Base-by-base conservation (phyloP, 2,888 invertebrate genomes). In the Pristionchus arcanus region DNA sequence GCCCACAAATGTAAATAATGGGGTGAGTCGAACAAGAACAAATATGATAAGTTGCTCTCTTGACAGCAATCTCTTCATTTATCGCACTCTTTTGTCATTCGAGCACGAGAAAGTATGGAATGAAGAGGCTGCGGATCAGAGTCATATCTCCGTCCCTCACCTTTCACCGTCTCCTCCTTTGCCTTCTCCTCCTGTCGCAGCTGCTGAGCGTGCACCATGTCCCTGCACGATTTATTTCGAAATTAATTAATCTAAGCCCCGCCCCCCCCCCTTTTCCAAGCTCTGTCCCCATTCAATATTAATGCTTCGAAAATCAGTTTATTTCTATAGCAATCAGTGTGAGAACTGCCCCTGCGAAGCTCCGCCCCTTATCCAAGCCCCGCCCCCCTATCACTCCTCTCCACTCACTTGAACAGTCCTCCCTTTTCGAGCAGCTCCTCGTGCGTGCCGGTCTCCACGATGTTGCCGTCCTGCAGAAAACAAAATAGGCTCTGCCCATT, bases 361-460 rank as follows among this genome's bases (percentile, higher is more conserved):
- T 55, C 55, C 55, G 55, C 55, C 55, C 55, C 1, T 49, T 59
- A 19, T 25, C 59, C 59, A 59, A 59, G 59, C 59, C 5, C 59
- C 59, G 59, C 59, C 59, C 59, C 9, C 25, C 19, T 59, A 11
- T 59, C 59, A 59, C 59, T 59, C 21, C 21, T 5, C 59, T 21
- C 28, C 5, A 34, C 84, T 19, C 49, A 85, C 84, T 95, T 95
- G 93, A 96, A 96, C 9, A 96, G 93, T 81, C 96, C 96, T 86
- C 95, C 90, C 89, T 92, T 90, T 7, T 91, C 90, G 66, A 94
- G 93, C 81, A 95, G 90, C 66, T 94, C 94, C 34, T 95, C 95
- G 91, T 96, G 96, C 53, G 95, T 96, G 34, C 96, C 96, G 66
- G 93, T 91, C 92, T 96, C 96, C 3, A 95, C 95, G 83, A 96